Evolutionary conservation across 2,113 vertebrate genomes (phyloP).

Genomic region (Garra rufa): DNA sequence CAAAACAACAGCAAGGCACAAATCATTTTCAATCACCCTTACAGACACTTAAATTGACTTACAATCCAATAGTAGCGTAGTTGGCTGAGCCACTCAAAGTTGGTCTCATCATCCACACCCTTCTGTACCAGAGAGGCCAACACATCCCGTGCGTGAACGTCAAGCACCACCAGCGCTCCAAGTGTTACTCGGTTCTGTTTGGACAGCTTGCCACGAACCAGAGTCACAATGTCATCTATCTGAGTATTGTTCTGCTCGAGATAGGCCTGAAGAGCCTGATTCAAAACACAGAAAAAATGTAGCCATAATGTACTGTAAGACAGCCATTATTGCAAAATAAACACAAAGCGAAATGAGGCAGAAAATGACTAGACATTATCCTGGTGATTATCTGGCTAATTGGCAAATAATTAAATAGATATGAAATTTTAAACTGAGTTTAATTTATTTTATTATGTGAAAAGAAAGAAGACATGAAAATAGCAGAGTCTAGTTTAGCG

Average conservation of each 20-base stretch:
- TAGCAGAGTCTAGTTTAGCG: neutral
- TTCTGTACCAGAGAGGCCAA: slow-evolving; percentile 81
- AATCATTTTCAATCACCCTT: neutral
- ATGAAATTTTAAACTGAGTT: neutral
- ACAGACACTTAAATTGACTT: slow-evolving; percentile 52
- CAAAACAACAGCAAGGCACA: neutral
- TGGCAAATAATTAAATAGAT: neutral
- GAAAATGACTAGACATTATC: neutral
- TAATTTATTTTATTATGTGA: neutral
- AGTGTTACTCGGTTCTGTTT: slow-evolving; percentile 87
- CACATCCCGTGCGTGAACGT: slow-evolving; percentile 88
- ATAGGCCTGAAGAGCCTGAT: slow-evolving; percentile 81
- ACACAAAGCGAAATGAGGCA: neutral
- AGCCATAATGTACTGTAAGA: neutral
- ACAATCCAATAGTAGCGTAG: slow-evolving; percentile 90
- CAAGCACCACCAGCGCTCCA: slow-evolving; percentile 86
- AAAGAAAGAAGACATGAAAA: neutral
- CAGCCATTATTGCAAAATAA: neutral
- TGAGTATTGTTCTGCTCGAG: slow-evolving; percentile 82
- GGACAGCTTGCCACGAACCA: slow-evolving; percentile 86
- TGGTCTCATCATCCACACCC: slow-evolving; percentile 80
- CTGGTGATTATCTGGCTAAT: neutral
- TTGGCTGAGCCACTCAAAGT: slow-evolving; percentile 92
- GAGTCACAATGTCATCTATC: slow-evolving; percentile 86
- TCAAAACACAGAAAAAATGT: neutral